Conservation (phyloP, 2,888 invertebrate genomes). For the Dryocosmus kuriphilus region DNA sequence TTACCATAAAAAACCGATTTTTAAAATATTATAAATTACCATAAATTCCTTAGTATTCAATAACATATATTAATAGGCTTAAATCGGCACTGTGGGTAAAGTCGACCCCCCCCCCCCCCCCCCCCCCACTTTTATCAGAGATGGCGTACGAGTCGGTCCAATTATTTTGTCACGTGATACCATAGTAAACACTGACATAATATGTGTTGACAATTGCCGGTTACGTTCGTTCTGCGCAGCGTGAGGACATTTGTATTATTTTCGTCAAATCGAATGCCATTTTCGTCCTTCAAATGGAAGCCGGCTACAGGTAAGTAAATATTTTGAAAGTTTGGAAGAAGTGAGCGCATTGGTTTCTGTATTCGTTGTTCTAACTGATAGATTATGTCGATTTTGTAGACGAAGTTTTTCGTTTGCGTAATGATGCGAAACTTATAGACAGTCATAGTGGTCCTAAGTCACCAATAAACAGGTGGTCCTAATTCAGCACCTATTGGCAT, state of each 20-base stretch:
- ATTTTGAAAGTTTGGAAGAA: background rate
- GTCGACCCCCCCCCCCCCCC: no score
- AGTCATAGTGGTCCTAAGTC: background rate
- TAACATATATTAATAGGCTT: no score
- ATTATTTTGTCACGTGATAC: background rate
- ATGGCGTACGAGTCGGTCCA: background rate
- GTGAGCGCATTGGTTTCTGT: background rate
- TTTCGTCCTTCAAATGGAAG: background rate
- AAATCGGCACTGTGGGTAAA: no score
- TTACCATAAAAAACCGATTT: no score
- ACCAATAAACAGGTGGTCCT: conserved; percentile 10
- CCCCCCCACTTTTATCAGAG: no score
- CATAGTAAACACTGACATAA: background rate
- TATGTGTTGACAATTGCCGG: no score
- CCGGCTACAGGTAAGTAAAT: conserved; percentile 8
- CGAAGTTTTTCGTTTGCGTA: conserved; percentile 1
- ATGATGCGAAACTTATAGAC: conserved; percentile 6
- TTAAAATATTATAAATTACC: no score
- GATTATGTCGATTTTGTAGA: conserved; percentile 12
- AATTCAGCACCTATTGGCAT: conserved; percentile 4
- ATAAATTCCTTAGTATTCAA: no score
- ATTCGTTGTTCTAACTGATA: conserved; percentile 6
- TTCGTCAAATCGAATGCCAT: background rate
- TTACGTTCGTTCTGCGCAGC: no score
- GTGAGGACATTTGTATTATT: no score